These are phyloP conservation scores for Eugnorisma glareosa DNA, from an alignment of 2,888 invertebrate genomes.

Conservation along the genomic window DNA sequence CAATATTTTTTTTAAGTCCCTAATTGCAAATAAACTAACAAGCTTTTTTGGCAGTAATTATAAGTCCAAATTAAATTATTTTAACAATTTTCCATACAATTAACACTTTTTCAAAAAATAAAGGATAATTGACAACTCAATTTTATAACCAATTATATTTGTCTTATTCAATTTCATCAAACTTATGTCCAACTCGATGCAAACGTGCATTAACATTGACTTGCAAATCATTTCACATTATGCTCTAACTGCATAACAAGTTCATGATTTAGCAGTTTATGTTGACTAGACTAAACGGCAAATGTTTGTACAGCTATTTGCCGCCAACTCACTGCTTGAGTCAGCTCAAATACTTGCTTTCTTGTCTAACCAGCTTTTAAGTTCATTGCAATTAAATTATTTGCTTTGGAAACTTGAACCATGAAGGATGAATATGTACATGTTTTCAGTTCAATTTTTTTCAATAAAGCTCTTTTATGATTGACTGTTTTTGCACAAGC, in stretches of 20 bases:
- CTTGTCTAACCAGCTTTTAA: constrained; percentile 44
- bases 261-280: constrained; percentile 45
- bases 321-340: constrained; percentile 40
- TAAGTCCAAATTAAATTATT: background rate
- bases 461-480: background rate
- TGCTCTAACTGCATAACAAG: constrained; percentile 26
- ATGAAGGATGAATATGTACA: background rate
- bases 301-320: constrained; percentile 48
- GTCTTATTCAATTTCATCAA: background rate
- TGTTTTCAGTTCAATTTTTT: background rate
- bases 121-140: background rate
- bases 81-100: background rate
- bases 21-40: constrained; percentile 8
- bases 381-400: constrained; percentile 30
- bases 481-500: background rate
- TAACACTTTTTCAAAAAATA: background rate
- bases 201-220: constrained; percentile 16
- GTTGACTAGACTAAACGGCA: constrained; percentile 23
- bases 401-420: constrained; percentile 10
- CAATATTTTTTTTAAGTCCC: background rate
- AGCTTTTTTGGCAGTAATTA: background rate
- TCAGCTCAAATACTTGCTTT: constrained; percentile 48
- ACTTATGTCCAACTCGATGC: background rate
- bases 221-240: constrained; percentile 36
- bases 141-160: background rate